Percentiles rank a stretch among this genome's conserved stretches.
phyloP scores from a whole-genome alignment of 2,888 invertebrate genomes.

The Stictocephala bisonia region DNA sequence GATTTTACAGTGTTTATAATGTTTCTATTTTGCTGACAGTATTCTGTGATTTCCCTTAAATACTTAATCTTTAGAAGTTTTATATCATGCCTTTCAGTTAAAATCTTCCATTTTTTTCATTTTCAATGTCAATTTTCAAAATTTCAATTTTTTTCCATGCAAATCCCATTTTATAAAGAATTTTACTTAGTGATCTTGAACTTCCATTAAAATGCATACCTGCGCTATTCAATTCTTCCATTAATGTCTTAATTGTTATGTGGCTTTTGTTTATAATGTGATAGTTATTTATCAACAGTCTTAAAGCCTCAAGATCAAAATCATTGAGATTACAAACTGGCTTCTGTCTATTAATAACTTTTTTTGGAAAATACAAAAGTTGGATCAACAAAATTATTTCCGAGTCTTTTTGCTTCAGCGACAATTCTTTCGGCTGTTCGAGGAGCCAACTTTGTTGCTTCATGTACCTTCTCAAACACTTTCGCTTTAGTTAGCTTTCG shows the following conservation, averaged over 20 bases:
- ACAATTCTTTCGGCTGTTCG: no score
- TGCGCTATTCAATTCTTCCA: not conserved
- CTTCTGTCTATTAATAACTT: no score
- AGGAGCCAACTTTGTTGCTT: no score
- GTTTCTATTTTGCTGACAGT: not conserved
- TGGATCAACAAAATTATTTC: no score
- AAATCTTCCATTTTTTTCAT: conserved; percentile 13
- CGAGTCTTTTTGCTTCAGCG: no score
- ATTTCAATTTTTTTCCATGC: not conserved
- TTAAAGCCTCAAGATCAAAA: no score
- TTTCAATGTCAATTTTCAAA: no score
- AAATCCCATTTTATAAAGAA: conserved; percentile 3
- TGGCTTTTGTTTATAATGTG: conserved; percentile 2
- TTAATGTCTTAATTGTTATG: conserved; percentile 1
- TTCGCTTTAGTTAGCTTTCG: no score
- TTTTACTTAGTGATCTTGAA: not conserved
- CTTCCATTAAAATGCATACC: not conserved
- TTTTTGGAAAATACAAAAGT: no score
- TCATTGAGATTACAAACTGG: no score
- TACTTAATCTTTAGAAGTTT: conserved; percentile 4
- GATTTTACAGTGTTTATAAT: no score
- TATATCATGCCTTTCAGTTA: conserved; percentile 9
- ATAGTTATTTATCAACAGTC: conserved; percentile 4
- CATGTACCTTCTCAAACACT: no score
- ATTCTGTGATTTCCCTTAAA: conserved; percentile 10